Evolutionary conservation across 2,797 vertebrate genomes (phyloP).

Genomic region (Sebastes jordani): DNA sequence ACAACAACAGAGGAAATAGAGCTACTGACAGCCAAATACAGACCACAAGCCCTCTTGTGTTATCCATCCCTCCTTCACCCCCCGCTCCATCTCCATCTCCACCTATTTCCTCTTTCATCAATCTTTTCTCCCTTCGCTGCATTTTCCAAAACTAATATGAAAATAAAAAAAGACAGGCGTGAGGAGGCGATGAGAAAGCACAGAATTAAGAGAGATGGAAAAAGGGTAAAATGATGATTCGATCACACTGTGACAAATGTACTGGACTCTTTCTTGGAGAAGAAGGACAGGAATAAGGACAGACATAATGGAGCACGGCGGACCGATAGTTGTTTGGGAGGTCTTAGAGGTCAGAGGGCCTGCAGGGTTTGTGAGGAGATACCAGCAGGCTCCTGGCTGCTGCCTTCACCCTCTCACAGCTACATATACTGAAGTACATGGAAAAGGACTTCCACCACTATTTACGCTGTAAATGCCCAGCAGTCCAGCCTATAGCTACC

Average conservation of each 20-base stretch:
- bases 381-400: neutral
- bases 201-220: slow-evolving; percentile 12
- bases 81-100: neutral
- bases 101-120: neutral
- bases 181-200: neutral
- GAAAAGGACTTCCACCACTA: neutral
- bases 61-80: neutral
- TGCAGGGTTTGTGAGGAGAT: neutral
- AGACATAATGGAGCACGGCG: neutral
- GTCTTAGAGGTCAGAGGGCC: neutral
- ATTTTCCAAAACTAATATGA: slow-evolving; percentile 8
- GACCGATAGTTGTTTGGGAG: neutral
- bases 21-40: slow-evolving; percentile 56
- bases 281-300: neutral
- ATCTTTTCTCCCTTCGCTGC: neutral
- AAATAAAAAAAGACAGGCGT: slow-evolving; percentile 1
- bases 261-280: neutral
- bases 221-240: neutral
- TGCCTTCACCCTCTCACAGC: neutral
- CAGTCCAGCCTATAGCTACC: neutral
- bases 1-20: slow-evolving; percentile 62
- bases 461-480: neutral
- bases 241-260: neutral
- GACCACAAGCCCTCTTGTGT: neutral
- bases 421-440: neutral